Evolutionary conservation across 1,140 invertebrate species (phyloP), one percentile per base, ranked within the genome.

Genomic region (Plodia interpunctella): DNA sequence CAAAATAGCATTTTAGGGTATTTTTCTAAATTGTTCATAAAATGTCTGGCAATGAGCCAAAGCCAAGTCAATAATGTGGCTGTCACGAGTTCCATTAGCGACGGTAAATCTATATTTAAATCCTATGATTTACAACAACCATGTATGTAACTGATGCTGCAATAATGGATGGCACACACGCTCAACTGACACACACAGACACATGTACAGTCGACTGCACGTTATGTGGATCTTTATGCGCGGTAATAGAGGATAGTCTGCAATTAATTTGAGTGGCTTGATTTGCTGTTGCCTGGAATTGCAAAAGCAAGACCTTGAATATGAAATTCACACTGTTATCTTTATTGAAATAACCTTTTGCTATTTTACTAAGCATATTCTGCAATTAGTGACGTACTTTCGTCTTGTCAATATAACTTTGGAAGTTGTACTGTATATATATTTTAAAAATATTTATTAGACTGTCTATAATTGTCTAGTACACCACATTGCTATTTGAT

Each of bases 271-370:
- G n/a, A n/a, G n/a, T n/a, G n/a, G n/a, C n/a, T n/a, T n/a, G n/a
- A n/a, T n/a, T n/a, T n/a, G n/a, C n/a, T n/a, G n/a, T n/a, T n/a
- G n/a, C n/a, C n/a, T n/a, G n/a, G n/a, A n/a, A 51, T 9, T 19
- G 19, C 19, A 51, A 20, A 51, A 51, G n/a, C 19, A 51, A 59
- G 53, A 59, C 56, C 61, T 59, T 63, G 56, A 52, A 49, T 58
- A 49, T 55, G 19, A 62, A 66, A 65, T 76, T 71, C 69, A 73
- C 62, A 68, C 53, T 20, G 55, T 69, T 78, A 78, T 80, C 74
- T 73, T 13, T 73, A 76, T 77, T 72, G 62, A 78, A 76, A 66
- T 82, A 76, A 82, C 79, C 76, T 80, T 78, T 78, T 67, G 71
- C 62, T 71, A 62, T 65, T 59, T 59, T 64, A 68, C 72, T 72